Conservation (phyloP, 1,140 invertebrate species). For the Mya arenaria region DNA sequence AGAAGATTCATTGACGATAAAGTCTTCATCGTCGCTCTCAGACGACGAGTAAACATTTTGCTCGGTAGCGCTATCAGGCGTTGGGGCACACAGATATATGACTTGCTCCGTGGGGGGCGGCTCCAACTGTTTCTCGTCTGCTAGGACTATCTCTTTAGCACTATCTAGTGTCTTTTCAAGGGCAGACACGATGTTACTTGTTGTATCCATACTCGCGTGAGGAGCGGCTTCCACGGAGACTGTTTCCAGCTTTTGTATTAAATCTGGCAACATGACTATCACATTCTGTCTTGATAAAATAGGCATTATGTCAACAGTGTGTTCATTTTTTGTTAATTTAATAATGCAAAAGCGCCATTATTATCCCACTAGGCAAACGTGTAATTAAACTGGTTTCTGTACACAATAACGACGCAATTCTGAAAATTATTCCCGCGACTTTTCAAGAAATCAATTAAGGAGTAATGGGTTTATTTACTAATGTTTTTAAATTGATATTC, state of each 20-base stretch:
- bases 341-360: too few relatives aligned
- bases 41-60: not conserved
- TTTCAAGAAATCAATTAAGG: too few relatives aligned
- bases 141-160: slow-evolving; percentile 5
- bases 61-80: not conserved
- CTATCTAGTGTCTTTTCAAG: slow-evolving; percentile 28
- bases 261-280: slow-evolving; percentile 29
- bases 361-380: too few relatives aligned
- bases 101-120: slow-evolving; percentile 2
- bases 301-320: not conserved
- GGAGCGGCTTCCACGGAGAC: not conserved
- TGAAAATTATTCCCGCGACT: too few relatives aligned
- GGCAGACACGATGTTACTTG: not conserved
- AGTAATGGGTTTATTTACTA: too few relatives aligned
- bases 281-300: slow-evolving; percentile 26
- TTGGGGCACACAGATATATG: not conserved
- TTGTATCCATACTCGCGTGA: not conserved
- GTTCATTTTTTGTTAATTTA: too few relatives aligned
- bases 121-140: not conserved
- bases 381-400: too few relatives aligned
- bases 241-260: slow-evolving; percentile 31
- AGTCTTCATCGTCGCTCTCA: not conserved
- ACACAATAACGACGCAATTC: too few relatives aligned
- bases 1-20: not conserved
- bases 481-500: too few relatives aligned